Base-by-base conservation (phyloP, 1,140 invertebrate species). In the Acromyrmex charruanus region DNA sequence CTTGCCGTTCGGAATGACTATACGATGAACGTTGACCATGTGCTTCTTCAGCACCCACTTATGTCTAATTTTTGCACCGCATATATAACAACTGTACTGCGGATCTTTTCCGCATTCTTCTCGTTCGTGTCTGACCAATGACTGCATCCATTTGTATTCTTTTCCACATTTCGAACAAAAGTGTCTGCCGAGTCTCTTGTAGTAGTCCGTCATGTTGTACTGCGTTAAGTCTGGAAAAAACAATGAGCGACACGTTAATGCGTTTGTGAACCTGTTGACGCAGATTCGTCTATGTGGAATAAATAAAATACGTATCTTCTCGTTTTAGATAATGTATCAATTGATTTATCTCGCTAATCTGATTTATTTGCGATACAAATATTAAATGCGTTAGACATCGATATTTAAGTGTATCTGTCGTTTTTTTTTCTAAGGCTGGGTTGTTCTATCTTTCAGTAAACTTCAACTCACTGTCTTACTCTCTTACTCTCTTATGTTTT, bases 31-130 rank as follows among this genome's bases (percentile, higher is more conserved):
- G 81, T 93, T 92, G 68, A 93, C 81, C 21, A 95, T 77, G 61
- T 95, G 94, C 66, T 94, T 94, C 80, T 95, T 95, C 53, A 95
- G 81, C 89, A 93, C 91, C 95, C 94, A 95, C 39, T 93, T 95
- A 87, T 95, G 94, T 28, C 94, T 92, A 44, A 95, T 94, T 68
- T 82, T 92, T 4, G 88, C 61, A 44, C 93, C 91, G 72, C 95
- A 95, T 39, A 94, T 63, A 14, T 92, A 90, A 79, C 95, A 96
- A 80, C 81, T 63, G 65, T 95, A 93, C 39, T 95, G 94, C 4
- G 95, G 95, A 31, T 90, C 92, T 82, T 94, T 93, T 1, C 95
- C 95, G 72, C 96, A 96, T 65, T 96, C 96, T 77, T 96, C 96
- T 18, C 94, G 93, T 84, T 94, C 91, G 87, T 96, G 96, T 25